These are phyloP conservation scores for Zophobas morio DNA, from an alignment of 1,140 invertebrate species.

Conservation along the genomic window DNA sequence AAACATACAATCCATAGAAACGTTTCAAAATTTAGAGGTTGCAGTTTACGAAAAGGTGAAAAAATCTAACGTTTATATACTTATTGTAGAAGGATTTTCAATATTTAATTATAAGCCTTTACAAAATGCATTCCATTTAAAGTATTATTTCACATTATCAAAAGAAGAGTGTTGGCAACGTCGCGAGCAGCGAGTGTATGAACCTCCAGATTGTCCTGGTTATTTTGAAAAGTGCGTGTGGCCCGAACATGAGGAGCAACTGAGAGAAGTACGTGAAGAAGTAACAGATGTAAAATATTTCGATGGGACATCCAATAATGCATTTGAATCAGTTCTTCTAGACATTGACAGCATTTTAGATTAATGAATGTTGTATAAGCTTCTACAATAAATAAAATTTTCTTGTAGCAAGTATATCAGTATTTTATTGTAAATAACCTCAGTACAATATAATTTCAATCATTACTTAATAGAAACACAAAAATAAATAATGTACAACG, in stretches of 20 bases:
- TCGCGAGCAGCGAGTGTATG: constrained; percentile 75
- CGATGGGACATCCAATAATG: constrained; percentile 49
- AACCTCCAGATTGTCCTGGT: constrained; percentile 83
- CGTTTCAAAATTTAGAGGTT: constrained; percentile 1
- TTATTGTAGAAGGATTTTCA: constrained; percentile 85
- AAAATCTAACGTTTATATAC: constrained; percentile 68
- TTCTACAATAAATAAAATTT: constrained; percentile 10
- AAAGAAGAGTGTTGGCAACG: constrained; percentile 77
- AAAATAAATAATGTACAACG: constrained; percentile 29
- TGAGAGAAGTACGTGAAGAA: constrained; percentile 53
- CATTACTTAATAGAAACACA: constrained; percentile 14
- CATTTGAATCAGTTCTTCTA: constrained; percentile 50
- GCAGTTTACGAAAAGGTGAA: constrained; percentile 45
- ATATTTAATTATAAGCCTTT: constrained; percentile 80
- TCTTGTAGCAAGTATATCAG: constrained; percentile 26
- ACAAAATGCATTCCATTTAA: constrained; percentile 77
- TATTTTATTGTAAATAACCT: constrained; percentile 41
- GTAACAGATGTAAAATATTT: constrained; percentile 57
- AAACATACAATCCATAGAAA: neutral
- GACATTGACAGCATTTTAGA: constrained; percentile 52
- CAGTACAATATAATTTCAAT: constrained; percentile 31
- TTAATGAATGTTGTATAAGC: neutral
- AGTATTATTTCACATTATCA: constrained; percentile 80
- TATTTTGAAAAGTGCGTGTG: constrained; percentile 86
- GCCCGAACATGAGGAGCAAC: constrained; percentile 72